phyloP scores from a whole-genome alignment of 2,113 vertebrate species.

The Ivindomyrus marchei region DNA sequence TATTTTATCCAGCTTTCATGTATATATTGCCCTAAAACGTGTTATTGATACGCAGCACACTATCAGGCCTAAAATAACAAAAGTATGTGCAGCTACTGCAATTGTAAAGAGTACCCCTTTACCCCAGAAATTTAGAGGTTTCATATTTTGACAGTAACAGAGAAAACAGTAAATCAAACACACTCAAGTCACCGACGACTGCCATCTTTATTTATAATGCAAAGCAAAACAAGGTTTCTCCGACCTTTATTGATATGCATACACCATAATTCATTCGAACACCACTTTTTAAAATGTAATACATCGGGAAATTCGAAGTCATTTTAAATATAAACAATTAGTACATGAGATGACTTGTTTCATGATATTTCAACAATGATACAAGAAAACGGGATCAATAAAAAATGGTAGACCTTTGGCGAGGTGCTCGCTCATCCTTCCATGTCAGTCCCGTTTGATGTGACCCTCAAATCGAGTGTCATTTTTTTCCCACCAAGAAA shows the following conservation, averaged over 20 bases:
- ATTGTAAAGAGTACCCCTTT: not conserved
- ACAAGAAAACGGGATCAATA: not conserved
- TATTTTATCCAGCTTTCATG: not conserved
- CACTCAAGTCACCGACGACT: not conserved
- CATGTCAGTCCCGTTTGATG: not conserved
- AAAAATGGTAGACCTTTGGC: not conserved
- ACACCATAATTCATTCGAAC: conserved; percentile 73
- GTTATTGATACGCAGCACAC: not conserved
- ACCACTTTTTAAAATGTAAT: conserved; percentile 75
- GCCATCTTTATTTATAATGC: not conserved
- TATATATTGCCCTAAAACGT: not conserved
- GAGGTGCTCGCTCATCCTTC: not conserved
- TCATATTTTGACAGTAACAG: not conserved
- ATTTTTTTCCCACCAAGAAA: not conserved
- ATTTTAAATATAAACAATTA: conserved; percentile 65
- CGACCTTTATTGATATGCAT: conserved; percentile 97
- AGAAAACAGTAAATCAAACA: not conserved
- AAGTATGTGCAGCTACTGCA: not conserved
- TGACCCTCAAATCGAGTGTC: not conserved
- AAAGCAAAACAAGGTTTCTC: conserved; percentile 54
- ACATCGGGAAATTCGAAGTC: conserved; percentile 78
- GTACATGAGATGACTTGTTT: conserved; percentile 55
- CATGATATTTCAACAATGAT: conserved; percentile 30
- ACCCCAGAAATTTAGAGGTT: not conserved
- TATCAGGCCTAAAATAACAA: not conserved